These are phyloP conservation scores for Cotesia congregata DNA, from an alignment of 2,888 invertebrate species.

Conservation along the genomic window DNA sequence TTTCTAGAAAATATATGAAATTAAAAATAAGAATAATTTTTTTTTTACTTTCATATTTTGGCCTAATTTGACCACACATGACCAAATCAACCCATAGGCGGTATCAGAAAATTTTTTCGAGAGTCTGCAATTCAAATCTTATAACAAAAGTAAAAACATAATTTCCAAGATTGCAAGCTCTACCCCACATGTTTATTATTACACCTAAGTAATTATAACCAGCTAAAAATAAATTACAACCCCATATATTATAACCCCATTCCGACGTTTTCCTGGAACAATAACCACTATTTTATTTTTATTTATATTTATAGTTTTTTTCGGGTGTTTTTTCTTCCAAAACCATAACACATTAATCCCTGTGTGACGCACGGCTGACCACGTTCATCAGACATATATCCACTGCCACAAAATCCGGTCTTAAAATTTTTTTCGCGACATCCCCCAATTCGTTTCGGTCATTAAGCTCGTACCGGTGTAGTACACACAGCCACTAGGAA, in stretches of 20 bases:
- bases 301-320: conserved; percentile 22
- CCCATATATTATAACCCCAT: not conserved
- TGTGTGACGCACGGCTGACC: conserved; percentile 44
- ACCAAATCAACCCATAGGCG: too few relatives aligned
- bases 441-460: conserved; percentile 51
- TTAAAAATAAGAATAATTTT: too few relatives aligned
- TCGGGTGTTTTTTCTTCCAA: conserved; percentile 6
- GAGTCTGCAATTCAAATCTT: too few relatives aligned
- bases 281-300: not conserved
- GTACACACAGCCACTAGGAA: conserved; percentile 11
- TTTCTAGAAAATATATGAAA: too few relatives aligned
- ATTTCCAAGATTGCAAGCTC: too few relatives aligned
- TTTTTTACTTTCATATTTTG: too few relatives aligned
- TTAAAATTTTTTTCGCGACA: conserved; percentile 44
- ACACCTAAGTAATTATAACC: too few relatives aligned
- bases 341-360: conserved; percentile 48
- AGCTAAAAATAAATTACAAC: too few relatives aligned
- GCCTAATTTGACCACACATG: too few relatives aligned
- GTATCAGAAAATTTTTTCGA: too few relatives aligned
- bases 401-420: conserved; percentile 39
- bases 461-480: conserved; percentile 42
- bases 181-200: too few relatives aligned
- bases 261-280: not conserved
- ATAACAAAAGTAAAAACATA: too few relatives aligned
- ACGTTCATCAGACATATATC: conserved; percentile 37